Percentiles rank a stretch among this genome's conserved stretches.
These are phyloP conservation scores for Arrhopalites spinosus DNA, from an alignment of 2,888 invertebrate genomes.

Conservation along the genomic window DNA sequence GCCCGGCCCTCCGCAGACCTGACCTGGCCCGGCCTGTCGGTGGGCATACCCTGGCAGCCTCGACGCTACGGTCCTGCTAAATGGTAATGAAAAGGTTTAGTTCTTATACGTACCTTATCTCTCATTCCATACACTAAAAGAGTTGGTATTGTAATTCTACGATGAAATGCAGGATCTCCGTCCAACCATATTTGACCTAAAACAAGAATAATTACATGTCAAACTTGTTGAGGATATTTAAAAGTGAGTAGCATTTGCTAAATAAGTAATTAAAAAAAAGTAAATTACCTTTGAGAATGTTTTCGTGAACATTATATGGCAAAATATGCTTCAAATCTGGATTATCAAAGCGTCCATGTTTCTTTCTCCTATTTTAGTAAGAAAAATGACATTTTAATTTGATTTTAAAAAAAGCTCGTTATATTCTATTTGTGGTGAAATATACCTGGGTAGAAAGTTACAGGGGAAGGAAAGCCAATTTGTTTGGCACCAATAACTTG, in stretches of 20 bases:
- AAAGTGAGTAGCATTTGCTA: too few relatives aligned
- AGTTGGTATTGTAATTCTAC: constrained; percentile 68
- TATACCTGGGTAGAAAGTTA: constrained; percentile 21
- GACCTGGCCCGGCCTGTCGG: too few relatives aligned
- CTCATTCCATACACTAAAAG: constrained; percentile 70
- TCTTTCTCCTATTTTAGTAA: constrained; percentile 32
- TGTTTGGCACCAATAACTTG: constrained; percentile 48
- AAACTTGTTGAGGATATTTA: too few relatives aligned
- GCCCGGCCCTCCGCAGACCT: too few relatives aligned
- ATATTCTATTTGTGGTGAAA: too few relatives aligned
- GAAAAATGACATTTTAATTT: too few relatives aligned
- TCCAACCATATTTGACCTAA: constrained; percentile 72
- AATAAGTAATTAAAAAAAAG: too few relatives aligned
- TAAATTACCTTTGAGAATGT: constrained; percentile 65
- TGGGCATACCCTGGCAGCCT: too few relatives aligned
- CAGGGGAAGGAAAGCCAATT: constrained; percentile 29
- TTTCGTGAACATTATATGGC: constrained; percentile 59
- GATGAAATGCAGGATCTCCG: constrained; percentile 70
- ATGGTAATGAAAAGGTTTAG: too few relatives aligned
- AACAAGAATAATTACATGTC: too few relatives aligned
- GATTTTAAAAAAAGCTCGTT: too few relatives aligned
- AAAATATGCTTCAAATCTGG: constrained; percentile 52
- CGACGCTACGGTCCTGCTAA: too few relatives aligned
- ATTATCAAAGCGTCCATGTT: constrained; percentile 50
- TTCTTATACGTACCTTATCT: constrained; percentile 63